phyloP scores from a whole-genome alignment of 2,888 invertebrate species.

The Pteria penguin region DNA sequence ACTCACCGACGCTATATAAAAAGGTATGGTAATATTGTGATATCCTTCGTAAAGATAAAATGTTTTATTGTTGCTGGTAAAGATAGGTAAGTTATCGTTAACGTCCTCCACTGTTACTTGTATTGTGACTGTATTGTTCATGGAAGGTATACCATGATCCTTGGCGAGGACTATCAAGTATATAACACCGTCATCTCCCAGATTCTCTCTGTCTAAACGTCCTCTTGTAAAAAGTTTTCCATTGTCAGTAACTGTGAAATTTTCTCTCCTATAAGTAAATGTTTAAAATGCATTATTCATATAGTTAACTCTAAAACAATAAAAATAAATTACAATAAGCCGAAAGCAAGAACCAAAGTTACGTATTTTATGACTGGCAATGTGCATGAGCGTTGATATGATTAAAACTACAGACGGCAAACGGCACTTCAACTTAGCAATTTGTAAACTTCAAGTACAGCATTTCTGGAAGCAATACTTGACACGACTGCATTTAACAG shows the following conservation, averaged over 20 bases:
- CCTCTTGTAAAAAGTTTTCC: neutral
- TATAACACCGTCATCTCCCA: neutral
- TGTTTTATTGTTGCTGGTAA: neutral
- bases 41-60: slow-evolving; percentile 9
- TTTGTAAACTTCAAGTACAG: too few relatives aligned
- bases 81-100: slow-evolving; percentile 30
- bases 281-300: too few relatives aligned
- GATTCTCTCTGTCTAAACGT: slow-evolving; percentile 21
- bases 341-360: too few relatives aligned
- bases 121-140: slow-evolving; percentile 13
- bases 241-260: slow-evolving; percentile 9
- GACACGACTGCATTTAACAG: too few relatives aligned
- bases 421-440: too few relatives aligned
- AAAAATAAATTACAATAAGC: too few relatives aligned
- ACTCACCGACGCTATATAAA: slow-evolving; percentile 7
- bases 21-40: neutral
- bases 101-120: slow-evolving; percentile 11
- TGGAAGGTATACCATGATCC: slow-evolving; percentile 25
- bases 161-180: slow-evolving; percentile 19
- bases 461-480: too few relatives aligned
- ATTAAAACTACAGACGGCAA: too few relatives aligned
- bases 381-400: too few relatives aligned
- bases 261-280: slow-evolving; percentile 9
- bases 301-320: too few relatives aligned
- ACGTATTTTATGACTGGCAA: too few relatives aligned